Evolutionary conservation across 2,797 vertebrate genomes (phyloP), one percentile per base, ranked within the genome.

Genomic region (Neoniphon sammara): DNA sequence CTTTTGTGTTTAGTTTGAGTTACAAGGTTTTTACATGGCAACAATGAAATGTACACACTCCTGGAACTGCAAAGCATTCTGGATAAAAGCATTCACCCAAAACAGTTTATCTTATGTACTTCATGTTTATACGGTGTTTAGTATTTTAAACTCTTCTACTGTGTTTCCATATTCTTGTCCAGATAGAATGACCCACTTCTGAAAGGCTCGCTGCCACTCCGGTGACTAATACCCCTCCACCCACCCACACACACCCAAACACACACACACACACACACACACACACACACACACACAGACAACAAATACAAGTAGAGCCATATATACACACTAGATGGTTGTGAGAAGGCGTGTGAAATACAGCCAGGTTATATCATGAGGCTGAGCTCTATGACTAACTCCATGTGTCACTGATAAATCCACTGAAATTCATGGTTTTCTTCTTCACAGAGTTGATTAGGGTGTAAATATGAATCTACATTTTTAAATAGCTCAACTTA

Each of bases 171-270:
- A 89, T 88, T 90, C 84, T 89, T 80, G 84, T 88, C 81, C 87
- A 88, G 88, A 91, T 90, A 83, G 85, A 88, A 77, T 84, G 88
- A 90, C 90, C 90, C 87, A 91, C 88, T 89, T 89, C 82, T 81
- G 77, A 77, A 75, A 75, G 80, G 87, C 88, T 77, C 70, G 81
- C 78, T 89, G 85, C 87, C 88, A 89, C 89, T 87, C 82, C 90
- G 86, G 87, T 90, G 90, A 91, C 87, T 91, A 91, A 91, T 90
- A 87, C 87, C 85, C 81, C 86, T 90, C 87, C 90, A 88, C 90
- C 87, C 90, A 91, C 31, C 4, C 31, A 34, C 31, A 34, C 36
- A 39, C 36, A 39, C 36, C 34, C 55, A 57, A 27, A 57, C 14
- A 57, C 27, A 56, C 21, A 56, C 25, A 56, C 25, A 56, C 42